Conservation (phyloP, 1,140 invertebrate genomes). For the Steinernema feltiae region DNA sequence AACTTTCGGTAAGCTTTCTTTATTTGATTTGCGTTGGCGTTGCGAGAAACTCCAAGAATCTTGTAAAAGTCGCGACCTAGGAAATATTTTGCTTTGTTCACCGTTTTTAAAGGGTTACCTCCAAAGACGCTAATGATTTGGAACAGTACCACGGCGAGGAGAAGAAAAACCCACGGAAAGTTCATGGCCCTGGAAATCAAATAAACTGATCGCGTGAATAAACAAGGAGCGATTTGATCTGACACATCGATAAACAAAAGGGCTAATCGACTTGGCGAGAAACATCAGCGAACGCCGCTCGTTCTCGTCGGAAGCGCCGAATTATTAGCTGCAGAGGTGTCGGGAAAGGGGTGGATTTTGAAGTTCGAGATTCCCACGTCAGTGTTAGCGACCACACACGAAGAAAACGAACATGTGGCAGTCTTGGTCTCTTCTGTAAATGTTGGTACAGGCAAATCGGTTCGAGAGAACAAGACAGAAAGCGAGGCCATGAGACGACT, state of each 20-base stretch:
- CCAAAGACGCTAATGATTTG: not conserved
- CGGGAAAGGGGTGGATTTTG: not conserved
- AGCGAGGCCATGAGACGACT: too few species aligned
- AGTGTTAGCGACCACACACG: not conserved
- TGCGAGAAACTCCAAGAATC: conserved; percentile 77
- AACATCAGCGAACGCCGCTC: too few species aligned
- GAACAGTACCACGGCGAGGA: not conserved
- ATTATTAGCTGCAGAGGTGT: too few species aligned
- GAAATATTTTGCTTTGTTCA: not conserved
- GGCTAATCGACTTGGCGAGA: too few species aligned
- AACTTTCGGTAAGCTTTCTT: conserved; percentile 90
- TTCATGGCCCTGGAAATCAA: conserved; percentile 1
- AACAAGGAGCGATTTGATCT: not conserved
- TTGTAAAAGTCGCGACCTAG: conserved; percentile 81
- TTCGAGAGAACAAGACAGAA: not conserved
- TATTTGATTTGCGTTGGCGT: conserved; percentile 83
- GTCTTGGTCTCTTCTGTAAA: not conserved
- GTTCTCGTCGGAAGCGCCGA: too few species aligned
- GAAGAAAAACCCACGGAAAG: not conserved
- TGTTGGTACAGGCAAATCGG: too few species aligned
- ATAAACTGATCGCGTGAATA: not conserved
- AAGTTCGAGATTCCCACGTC: not conserved
- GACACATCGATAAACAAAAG: too few species aligned
- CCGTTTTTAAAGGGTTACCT: not conserved
- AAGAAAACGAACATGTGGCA: not conserved